Percentiles rank a stretch among this genome's conserved stretches.
Conservation (phyloP, 2,797 vertebrate genomes). For the Enteromius treurensis region DNA sequence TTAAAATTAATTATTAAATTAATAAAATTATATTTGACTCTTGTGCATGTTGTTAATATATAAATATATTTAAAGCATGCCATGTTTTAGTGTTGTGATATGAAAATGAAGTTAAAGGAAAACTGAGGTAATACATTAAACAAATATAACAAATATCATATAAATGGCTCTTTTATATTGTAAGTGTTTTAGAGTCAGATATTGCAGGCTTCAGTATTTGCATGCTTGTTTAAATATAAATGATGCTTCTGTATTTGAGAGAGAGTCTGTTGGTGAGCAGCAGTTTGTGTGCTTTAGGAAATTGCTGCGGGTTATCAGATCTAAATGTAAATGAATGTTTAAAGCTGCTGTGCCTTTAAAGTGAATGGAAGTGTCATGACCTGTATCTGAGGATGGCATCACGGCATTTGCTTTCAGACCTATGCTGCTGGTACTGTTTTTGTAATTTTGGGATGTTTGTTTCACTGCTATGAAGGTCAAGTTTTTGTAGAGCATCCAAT, state of each 20-base stretch:
- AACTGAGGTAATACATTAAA: background rate
- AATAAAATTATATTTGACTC: background rate
- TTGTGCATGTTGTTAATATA: background rate
- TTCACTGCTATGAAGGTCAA: background rate
- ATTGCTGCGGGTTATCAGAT: background rate
- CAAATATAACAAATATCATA: background rate
- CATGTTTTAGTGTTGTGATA: background rate
- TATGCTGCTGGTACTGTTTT: background rate
- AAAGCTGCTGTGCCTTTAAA: background rate
- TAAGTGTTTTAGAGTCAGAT: background rate
- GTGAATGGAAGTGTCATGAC: background rate
- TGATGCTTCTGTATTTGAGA: background rate
- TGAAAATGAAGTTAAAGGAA: background rate
- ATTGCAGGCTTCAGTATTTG: background rate
- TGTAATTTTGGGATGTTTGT: background rate
- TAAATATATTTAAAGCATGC: background rate
- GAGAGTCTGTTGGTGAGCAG: background rate
- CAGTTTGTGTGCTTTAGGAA: background rate
- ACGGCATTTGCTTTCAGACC: background rate
- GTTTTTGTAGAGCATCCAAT: background rate
- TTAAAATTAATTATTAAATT: background rate
- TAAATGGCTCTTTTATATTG: background rate
- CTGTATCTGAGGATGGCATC: background rate
- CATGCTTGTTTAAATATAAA: conserved; percentile 32
- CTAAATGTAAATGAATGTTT: background rate